A percentile compares a stretch with the other conserved stretches of the same genome.
Conservation (phyloP, 2,113 vertebrate genomes). For the Embiotoca jacksoni region DNA sequence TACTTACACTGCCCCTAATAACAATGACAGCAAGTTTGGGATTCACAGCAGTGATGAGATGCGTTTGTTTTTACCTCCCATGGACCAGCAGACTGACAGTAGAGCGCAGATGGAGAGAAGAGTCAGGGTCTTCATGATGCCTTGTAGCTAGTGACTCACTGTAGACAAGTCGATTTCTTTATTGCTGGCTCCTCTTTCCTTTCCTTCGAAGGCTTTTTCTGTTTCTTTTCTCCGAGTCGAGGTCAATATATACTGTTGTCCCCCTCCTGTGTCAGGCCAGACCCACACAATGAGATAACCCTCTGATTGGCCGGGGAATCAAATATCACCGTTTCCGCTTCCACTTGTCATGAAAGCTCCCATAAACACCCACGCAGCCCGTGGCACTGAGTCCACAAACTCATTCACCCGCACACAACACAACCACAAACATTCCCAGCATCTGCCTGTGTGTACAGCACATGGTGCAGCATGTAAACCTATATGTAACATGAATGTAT, state of each 20-base stretch:
- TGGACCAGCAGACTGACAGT: constrained; percentile 81
- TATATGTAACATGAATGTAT: not conserved
- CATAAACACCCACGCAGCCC: constrained; percentile 73
- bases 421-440: constrained; percentile 57
- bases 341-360: constrained; percentile 65
- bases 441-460: constrained; percentile 23
- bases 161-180: constrained; percentile 22
- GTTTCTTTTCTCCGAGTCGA: constrained; percentile 32
- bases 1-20: not conserved
- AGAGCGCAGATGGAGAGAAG: constrained; percentile 78
- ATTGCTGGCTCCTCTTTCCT: constrained; percentile 23
- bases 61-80: constrained; percentile 74
- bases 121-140: constrained; percentile 83
- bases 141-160: constrained; percentile 20
- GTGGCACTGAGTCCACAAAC: constrained; percentile 62
- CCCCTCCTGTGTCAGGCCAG: constrained; percentile 57
- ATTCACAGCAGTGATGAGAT: not conserved
- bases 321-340: constrained; percentile 76
- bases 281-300: constrained; percentile 41
- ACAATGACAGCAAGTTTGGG: not conserved
- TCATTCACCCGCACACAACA: constrained; percentile 51
- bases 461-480: constrained; percentile 20
- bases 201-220: constrained; percentile 47
- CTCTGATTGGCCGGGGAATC: constrained; percentile 82
- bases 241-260: constrained; percentile 80